Conservation (phyloP, 2,888 invertebrate genomes). For the Rhodophaea formosa region DNA sequence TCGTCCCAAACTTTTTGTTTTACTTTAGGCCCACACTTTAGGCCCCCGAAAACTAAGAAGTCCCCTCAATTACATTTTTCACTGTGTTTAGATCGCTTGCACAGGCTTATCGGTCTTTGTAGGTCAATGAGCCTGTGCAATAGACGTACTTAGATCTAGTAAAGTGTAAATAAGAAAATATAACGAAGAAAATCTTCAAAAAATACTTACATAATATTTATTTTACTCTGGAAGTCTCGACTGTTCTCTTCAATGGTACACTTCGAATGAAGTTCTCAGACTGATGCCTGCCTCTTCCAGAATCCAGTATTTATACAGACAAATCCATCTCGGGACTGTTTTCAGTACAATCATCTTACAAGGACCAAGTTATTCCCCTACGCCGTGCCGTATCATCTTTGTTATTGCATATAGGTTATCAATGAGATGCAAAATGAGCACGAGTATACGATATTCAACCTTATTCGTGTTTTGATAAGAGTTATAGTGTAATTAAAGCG, state of each 20-base stretch:
- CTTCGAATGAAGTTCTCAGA: not conserved
- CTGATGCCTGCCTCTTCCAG: not conserved
- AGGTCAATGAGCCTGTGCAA: too few species aligned
- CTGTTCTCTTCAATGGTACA: not conserved
- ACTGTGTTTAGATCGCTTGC: too few species aligned
- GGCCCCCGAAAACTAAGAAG: too few species aligned
- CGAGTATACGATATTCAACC: not conserved
- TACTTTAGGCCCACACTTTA: too few species aligned
- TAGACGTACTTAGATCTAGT: too few species aligned
- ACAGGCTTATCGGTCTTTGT: too few species aligned
- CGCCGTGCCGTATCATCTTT: not conserved
- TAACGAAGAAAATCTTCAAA: too few species aligned
- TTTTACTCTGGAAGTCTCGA: too few species aligned
- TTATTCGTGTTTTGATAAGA: not conserved
- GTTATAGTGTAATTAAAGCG: not conserved
- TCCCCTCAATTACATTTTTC: too few species aligned
- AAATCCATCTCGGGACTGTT: not conserved
- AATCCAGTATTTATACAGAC: slow-evolving; percentile 2
- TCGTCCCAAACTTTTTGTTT: too few species aligned
- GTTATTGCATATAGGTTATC: slow-evolving; percentile 5
- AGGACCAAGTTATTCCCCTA: slow-evolving; percentile 5
- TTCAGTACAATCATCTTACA: not conserved
- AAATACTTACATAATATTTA: too few species aligned
- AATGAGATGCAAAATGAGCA: not conserved
- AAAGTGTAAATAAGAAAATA: too few species aligned